Base-by-base conservation (phyloP, 23 tunicate species). In the Halocynthia roretzi region DNA sequence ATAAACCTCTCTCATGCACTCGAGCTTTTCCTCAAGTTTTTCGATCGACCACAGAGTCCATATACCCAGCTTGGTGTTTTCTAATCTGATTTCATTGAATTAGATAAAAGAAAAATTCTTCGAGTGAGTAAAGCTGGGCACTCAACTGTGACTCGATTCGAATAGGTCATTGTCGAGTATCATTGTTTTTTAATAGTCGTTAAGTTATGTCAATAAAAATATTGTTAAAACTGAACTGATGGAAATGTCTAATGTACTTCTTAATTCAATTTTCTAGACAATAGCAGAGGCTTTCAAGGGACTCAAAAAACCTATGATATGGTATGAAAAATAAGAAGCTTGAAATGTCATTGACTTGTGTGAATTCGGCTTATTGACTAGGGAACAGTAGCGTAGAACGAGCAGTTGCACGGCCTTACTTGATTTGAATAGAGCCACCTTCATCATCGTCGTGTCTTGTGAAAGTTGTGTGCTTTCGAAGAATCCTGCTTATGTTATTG, bases 21-120 rank as follows among this genome's bases (percentile, higher is more conserved):
- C 96, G 21, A 89, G 80, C 75, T 80, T 84, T 44, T 75, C 78
- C 78, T 89, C 88, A 71, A 89, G 80, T 55, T 84, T 89, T 8
- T 75, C 82, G 9, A 83, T 11, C 81, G 96, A 75, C 96, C 96
- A 89, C 71, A 89, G 56, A 55, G 96, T 89, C 82, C 88, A 89
- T 8, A 89, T 89, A 5, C 77, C 82, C 0, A 89, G 85, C 55
- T 80, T 74, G 11, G 80, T 84, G 77, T 89, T 89, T 40, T 84
- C 71, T 15, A 89, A 82, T 76, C 96, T 89, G 53, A 2, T 66
- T 19, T 4, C 44, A 31, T 31, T 31, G 4, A 31, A 31, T 31
- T 31, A 4, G 44, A 31, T 31, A 31, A 31, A 31, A 31, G 44
- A 31, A 31, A 31, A 31, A 31, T 31, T 31, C 44, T 31, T 2